phyloP scores from a whole-genome alignment of 2,797 vertebrate species.

The Cynodonichthys magdalenae region DNA sequence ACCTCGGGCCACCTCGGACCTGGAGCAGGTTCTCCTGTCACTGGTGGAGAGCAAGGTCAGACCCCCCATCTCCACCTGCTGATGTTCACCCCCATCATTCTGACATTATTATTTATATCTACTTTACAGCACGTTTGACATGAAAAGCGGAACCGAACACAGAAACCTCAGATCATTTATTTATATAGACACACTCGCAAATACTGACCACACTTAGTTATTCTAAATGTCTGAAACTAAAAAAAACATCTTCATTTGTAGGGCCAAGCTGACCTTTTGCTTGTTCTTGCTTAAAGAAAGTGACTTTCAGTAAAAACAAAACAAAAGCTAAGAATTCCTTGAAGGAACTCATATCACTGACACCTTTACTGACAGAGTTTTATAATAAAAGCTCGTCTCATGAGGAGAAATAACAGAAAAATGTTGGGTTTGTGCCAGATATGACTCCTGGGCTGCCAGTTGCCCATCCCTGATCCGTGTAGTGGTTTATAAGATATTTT shows the following conservation, averaged over 20 bases:
- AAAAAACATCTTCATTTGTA: neutral
- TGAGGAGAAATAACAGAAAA: neutral
- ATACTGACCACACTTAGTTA: neutral
- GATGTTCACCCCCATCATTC: slow-evolving; percentile 2
- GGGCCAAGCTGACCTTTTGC: no score
- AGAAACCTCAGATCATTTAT: neutral
- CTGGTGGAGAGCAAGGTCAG: slow-evolving; percentile 94
- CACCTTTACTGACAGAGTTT: neutral
- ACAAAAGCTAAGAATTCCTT: no score
- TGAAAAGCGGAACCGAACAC: neutral
- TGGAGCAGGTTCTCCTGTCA: slow-evolving; percentile 94
- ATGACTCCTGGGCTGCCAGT: no score
- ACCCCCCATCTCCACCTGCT: slow-evolving; percentile 35
- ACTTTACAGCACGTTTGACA: neutral
- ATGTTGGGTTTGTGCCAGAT: no score
- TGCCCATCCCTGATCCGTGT: no score
- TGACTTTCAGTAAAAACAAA: no score
- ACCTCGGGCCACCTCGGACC: slow-evolving; percentile 80
- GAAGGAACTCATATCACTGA: no score
- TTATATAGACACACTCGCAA: neutral
- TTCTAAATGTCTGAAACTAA: neutral
- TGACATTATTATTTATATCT: slow-evolving; percentile 1
- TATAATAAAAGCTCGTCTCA: neutral
- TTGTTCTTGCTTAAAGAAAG: no score
- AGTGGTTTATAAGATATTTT: no score